Conservation (phyloP, 2,888 invertebrate genomes). For the Norana najaformis region DNA sequence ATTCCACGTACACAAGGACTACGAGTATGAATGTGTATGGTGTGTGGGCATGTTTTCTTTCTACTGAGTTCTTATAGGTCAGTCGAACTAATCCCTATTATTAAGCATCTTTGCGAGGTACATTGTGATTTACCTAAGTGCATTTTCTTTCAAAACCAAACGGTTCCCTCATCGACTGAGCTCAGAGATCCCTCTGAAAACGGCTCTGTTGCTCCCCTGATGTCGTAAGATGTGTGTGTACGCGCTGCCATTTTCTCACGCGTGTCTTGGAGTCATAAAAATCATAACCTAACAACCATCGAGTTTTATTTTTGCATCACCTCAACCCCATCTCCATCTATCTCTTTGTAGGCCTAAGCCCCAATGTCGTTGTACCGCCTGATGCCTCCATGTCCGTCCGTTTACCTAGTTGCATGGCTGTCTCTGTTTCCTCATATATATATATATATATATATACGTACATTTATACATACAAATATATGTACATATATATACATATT, state of each 20-base stretch:
- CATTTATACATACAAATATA: background rate
- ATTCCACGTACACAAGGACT: no score
- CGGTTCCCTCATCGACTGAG: background rate
- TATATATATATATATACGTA: background rate
- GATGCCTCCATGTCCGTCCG: background rate
- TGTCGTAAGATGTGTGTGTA: background rate
- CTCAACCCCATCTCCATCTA: constrained; percentile 8
- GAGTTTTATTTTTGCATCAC: background rate
- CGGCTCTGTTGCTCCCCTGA: background rate
- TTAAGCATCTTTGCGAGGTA: background rate
- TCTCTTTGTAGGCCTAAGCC: background rate
- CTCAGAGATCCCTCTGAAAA: background rate
- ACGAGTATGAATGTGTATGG: background rate
- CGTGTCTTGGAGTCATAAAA: background rate
- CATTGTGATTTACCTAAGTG: background rate
- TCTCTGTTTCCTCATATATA: background rate
- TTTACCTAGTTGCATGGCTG: background rate
- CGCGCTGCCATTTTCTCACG: background rate
- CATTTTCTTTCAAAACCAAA: background rate
- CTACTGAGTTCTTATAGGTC: background rate
- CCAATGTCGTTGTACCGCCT: background rate
- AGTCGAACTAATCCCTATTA: background rate
- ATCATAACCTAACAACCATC: background rate
- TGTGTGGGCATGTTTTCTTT: background rate
- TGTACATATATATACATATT: background rate